These are phyloP conservation scores for Oophaga pumilio DNA, from an alignment of 2,113 vertebrate genomes.

Conservation along the genomic window DNA sequence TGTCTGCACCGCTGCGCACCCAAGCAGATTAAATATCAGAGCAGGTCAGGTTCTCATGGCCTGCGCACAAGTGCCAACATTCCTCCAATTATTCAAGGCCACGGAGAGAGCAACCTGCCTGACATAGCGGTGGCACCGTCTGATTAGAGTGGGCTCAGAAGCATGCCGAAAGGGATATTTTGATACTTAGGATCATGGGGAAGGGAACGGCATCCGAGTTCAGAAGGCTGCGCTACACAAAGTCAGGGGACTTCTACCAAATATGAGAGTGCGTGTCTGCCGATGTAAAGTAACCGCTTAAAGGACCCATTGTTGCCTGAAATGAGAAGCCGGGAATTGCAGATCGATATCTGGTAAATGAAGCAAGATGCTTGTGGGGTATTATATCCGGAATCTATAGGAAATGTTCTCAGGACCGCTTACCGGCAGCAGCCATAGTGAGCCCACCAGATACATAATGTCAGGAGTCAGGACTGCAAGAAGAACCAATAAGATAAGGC, in stretches of 20 bases:
- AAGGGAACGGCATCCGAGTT: conserved; percentile 66
- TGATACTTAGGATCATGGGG: conserved; percentile 64
- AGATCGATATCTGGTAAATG: conserved; percentile 57
- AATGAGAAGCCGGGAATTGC: conserved; percentile 36
- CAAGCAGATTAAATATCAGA: conserved; percentile 78
- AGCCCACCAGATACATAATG: not conserved
- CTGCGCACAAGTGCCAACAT: conserved; percentile 74
- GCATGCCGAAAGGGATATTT: conserved; percentile 70
- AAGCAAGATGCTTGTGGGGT: conserved; percentile 44
- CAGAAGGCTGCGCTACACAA: conserved; percentile 34
- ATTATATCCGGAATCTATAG: conserved; percentile 45
- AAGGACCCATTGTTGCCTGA: conserved; percentile 51
- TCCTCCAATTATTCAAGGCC: conserved; percentile 74
- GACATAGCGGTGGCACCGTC: conserved; percentile 73
- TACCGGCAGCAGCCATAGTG: not conserved
- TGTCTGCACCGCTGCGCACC: conserved; percentile 69
- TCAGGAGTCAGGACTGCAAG: not conserved
- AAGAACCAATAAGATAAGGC: not conserved
- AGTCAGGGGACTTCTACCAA: conserved; percentile 36
- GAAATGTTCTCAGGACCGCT: conserved; percentile 26
- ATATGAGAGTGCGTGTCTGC: conserved; percentile 36
- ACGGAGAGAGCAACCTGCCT: conserved; percentile 69
- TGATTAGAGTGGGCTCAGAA: conserved; percentile 77
- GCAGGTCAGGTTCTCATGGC: conserved; percentile 71
- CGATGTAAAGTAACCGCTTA: conserved; percentile 51